Base-by-base conservation (phyloP, 2,113 vertebrate genomes). In the Pseudonaja textilis region DNA sequence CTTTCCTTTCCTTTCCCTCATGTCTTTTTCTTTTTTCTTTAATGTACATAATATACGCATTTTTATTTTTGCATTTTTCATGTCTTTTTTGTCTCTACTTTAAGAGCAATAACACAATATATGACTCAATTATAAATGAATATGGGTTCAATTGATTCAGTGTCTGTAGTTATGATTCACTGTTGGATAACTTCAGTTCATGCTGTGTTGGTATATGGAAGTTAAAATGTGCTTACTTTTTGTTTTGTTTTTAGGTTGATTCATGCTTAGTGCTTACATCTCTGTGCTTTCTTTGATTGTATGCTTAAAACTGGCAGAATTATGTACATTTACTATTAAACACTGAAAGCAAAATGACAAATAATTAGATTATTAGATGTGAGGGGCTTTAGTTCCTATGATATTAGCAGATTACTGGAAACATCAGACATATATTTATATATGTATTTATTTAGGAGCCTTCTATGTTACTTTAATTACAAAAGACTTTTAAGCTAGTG, bases 201-300 rank as follows among this genome's bases (percentile, higher is more conserved):
- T 85, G 50, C 64, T 90, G 59, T 20, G 25, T 50, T 20, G 64
- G 25, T 52, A 20, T 45, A 29, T 18, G 45, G 39, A 90, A 74
- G 26, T 90, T 90, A 90, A 64, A 90, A 90, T 59, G 64, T 50
- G 26, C 47, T 52, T 90, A 64, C 89, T 47, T 69, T 90, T 90
- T 34, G 26, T n/a, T 91, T 91, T 42, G 47, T 42, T 85, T 85
- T 55, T 16, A 81, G 9, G n/a, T 39, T 90, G 56, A 42, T 61
- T 26, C 64, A 50, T 61, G 12, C 57, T 81, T 42, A 12, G 39
- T 85, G 47, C n/a, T 91, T 81, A 55, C 4, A 1, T 55, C 69
- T 55, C 34, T 91, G 1, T 42, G 69, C 25, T 69, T 64, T 69
- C 57, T 57, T 90, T 90, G 57, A 29, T 42, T 85, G 25, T 52